These are phyloP conservation scores for Herpetotheres cachinnans DNA, from an alignment of 2,113 vertebrate genomes.

Conservation along the genomic window DNA sequence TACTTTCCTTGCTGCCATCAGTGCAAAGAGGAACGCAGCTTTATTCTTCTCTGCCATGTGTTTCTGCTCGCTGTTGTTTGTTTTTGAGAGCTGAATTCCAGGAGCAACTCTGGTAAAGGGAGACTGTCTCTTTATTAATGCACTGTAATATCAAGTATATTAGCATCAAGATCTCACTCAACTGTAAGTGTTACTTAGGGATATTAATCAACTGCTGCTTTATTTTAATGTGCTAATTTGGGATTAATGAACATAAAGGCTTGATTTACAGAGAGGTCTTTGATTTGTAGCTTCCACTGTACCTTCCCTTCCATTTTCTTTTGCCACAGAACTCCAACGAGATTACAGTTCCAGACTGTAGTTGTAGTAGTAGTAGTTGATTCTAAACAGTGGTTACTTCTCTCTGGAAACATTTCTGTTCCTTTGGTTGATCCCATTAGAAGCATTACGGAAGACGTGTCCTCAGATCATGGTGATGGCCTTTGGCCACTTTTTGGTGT, in stretches of 20 bases:
- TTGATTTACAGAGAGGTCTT: conserved; percentile 31
- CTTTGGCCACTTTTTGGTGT: too few species aligned
- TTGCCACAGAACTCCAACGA: neutral
- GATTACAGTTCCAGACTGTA: neutral
- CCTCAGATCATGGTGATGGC: accelerated
- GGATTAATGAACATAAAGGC: conserved; percentile 54
- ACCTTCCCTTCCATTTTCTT: neutral
- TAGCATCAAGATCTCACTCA: conserved; percentile 18
- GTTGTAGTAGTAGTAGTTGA: neutral
- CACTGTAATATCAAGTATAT: conserved; percentile 26
- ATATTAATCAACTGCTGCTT: conserved; percentile 58
- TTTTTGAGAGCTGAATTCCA: neutral
- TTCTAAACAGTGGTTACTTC: neutral
- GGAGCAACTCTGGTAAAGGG: neutral
- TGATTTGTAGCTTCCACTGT: conserved; percentile 26
- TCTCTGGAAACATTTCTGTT: neutral
- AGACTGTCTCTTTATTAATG: neutral
- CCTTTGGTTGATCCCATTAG: neutral
- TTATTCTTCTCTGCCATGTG: neutral
- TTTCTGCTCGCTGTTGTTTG: neutral
- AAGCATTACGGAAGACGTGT: accelerated
- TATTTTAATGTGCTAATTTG: conserved; percentile 49
- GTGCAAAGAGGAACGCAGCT: neutral
- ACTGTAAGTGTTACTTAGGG: conserved; percentile 17
- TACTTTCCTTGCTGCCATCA: neutral